Base-by-base conservation (phyloP, 2,797 vertebrate genomes). In the Clarias laeviceps region DNA sequence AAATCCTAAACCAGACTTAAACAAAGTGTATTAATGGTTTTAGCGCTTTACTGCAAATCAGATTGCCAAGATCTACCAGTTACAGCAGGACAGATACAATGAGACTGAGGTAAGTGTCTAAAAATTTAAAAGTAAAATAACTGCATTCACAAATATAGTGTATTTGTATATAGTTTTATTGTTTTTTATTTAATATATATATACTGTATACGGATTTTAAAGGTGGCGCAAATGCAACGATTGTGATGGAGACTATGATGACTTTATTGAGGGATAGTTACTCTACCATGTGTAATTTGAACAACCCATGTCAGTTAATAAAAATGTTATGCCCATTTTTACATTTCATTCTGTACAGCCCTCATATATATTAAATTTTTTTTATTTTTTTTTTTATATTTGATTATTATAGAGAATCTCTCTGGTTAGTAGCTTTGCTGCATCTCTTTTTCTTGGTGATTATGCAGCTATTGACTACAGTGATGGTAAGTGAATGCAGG, bases 11-110 rank as follows among this genome's bases (percentile, higher is more conserved):
- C 45, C 45, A 54, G 15, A 18, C 45, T 29, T 74, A 15, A 64
- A 29, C 6, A 45, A 80, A 18, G 20, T 37, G 15, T n/a, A 12
- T 34, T 62, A 69, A 61, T 14, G 87, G 90, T 91, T 81, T 87
- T 91, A 99, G 98, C 96, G 98, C 79, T 99, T 99, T 91, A 99
- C 98, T 88, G 98, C 96, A 90, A 99, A 96, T 93, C 98, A 99
- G 91, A 98, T 99, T 77, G 94, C 96, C 14, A 99, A 99, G 92
- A 90, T 99, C 90, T 94, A 88, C 86, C 94, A 93, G 92, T 94
- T 91, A 86, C 94, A 92, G 76, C 93, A 95, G 0, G 90, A 95
- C 59, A 89, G 93, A 90, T 98, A 96, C 91, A 82, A 88, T 34
- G 77, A 95, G 87, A 96, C 97, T 0, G 97, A 99, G 97, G 98